Base-by-base conservation (phyloP, 37 sponge, comb jelly and placozoan genomes). In the Mnemiopsis leidyi region DNA sequence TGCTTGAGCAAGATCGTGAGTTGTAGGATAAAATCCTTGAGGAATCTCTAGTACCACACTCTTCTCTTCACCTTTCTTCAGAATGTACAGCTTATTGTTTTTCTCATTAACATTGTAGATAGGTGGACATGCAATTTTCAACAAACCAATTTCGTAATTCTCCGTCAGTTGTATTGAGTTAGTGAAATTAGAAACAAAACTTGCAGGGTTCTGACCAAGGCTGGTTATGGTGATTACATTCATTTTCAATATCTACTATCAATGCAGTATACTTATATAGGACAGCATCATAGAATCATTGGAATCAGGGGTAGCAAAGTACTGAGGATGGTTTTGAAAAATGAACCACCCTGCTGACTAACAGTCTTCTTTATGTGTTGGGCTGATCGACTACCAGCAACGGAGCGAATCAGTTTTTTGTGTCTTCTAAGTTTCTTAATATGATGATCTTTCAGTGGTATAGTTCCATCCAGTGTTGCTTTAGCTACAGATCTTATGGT, bases 201-300 rank as follows among this genome's bases (percentile, higher is more conserved):
- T 30, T 20, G 35, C 21, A 33, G 82, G 36, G 7, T 35, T 79
- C 21, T 79, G 82, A 9, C 29, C 29, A 29, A 16, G 35, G 21
- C 82, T 79, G 3, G 82, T 79, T 20, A 79, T 36, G 21, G 37
- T 79, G 33, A 79, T 79, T 25, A 69, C 73, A 20, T 79, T 36
- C 82, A 79, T 35, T 34, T 34, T 9, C 26, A 1, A 32, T 18
- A 23, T 9, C 29, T 79, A 9, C 7, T 34, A 29, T 33, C 5
- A 79, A 18, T 23, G 36, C 2, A 9, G 36, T 30, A 16, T 36
- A 35, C 36, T 33, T 33, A 18, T 79, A 34, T 35, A 32, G 21
- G 34, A 23, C 3, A 9, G 36, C 21, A 79, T 79, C 21, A 79
- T 3, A 79, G 36, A 35, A 79, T 35, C 37, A 35, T 35, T 32